These are phyloP conservation scores for Muntiacus reevesi DNA, from an alignment of 2,113 vertebrate species.

Conservation along the genomic window DNA sequence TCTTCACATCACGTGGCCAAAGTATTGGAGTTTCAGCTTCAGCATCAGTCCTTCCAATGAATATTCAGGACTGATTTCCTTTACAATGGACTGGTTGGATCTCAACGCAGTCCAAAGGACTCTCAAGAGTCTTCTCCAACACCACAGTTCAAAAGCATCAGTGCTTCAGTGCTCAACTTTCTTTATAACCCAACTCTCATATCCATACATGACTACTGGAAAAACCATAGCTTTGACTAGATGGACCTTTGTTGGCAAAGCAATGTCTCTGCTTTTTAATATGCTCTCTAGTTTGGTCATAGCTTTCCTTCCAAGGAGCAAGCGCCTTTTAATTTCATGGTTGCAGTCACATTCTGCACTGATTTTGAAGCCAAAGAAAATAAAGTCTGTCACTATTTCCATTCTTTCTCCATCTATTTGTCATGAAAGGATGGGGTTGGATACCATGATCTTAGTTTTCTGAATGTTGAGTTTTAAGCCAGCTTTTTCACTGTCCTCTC, in stretches of 20 bases:
- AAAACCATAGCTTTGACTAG: neutral
- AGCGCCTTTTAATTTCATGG: neutral
- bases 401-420: neutral
- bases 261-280: neutral
- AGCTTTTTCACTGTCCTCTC: neutral
- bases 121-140: neutral
- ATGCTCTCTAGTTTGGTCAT: neutral
- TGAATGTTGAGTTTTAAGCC: neutral
- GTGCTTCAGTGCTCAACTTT: neutral
- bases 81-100: neutral
- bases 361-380: neutral
- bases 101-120: neutral
- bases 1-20: neutral
- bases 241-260: rapidly evolving
- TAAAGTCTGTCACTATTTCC: neutral
- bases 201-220: neutral
- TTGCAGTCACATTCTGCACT: neutral
- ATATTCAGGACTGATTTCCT: neutral
- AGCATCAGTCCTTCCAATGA: neutral
- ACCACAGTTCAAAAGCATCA: neutral
- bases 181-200: neutral
- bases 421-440: neutral
- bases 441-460: neutral
- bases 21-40: neutral
- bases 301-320: neutral